Conservation (phyloP, 2,113 vertebrate genomes). For the Sporophila hypoxantha region DNA sequence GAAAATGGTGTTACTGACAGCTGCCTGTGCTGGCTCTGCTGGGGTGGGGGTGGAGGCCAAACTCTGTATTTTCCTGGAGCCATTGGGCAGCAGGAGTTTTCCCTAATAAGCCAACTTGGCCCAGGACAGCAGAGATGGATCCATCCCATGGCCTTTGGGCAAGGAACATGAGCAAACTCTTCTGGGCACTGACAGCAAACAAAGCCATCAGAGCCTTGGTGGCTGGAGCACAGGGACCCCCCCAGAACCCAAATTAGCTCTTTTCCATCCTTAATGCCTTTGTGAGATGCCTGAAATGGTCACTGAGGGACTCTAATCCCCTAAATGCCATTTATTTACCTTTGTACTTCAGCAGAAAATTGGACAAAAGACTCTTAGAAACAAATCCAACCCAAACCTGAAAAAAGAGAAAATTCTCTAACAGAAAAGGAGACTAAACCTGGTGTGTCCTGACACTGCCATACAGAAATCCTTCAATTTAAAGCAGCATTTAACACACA, state of each 20-base stretch:
- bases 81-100: not conserved
- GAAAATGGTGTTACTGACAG: not conserved
- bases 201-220: not conserved
- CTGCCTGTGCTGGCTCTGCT: not conserved
- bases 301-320: not conserved
- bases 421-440: not conserved
- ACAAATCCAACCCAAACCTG: not conserved
- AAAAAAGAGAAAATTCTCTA: not conserved
- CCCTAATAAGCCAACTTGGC: not conserved
- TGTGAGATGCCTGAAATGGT: not conserved
- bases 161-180: not conserved
- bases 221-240: not conserved
- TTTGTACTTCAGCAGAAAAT: not conserved
- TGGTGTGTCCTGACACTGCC: not conserved
- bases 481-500: slow-evolving; percentile 28
- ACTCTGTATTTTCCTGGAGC: accelerated
- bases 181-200: not conserved
- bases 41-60: not conserved
- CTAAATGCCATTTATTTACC: not conserved
- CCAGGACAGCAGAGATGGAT: not conserved
- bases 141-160: not conserved
- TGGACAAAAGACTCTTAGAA: not conserved
- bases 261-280: not conserved
- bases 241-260: not conserved
- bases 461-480: not conserved